These are phyloP conservation scores for Scaptomyza graminum DNA, from an alignment of 1,140 invertebrate species.

Conservation along the genomic window DNA sequence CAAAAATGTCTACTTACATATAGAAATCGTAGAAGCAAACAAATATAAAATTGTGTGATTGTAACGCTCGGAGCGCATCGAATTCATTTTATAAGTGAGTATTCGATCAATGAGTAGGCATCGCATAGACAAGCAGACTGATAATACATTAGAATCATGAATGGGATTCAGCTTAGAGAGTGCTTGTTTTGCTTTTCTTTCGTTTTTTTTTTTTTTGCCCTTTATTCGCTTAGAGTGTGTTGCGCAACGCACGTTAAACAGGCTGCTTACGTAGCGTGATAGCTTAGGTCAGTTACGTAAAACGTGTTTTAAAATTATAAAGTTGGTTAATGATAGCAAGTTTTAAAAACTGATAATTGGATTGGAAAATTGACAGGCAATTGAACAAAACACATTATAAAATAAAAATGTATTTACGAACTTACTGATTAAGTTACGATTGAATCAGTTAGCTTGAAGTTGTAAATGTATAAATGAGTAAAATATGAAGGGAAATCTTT, in stretches of 20 bases:
- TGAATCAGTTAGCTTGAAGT: too few relatives aligned
- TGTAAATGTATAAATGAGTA: too few relatives aligned
- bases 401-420: not conserved
- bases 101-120: conserved; percentile 29
- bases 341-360: not conserved
- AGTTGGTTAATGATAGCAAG: not conserved
- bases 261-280: conserved; percentile 44
- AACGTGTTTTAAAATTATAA: conserved; percentile 20
- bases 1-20: conserved; percentile 8
- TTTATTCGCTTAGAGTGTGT: conserved; percentile 32
- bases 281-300: conserved; percentile 77
- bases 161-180: conserved; percentile 55
- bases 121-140: not conserved
- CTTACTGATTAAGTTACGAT: too few relatives aligned
- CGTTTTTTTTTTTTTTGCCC: conserved; percentile 8
- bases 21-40: conserved; percentile 56
- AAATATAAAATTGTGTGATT: conserved; percentile 56
- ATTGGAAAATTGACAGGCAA: not conserved
- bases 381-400: not conserved
- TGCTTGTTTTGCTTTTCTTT: conserved; percentile 4
- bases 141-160: conserved; percentile 67
- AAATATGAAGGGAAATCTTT: too few relatives aligned
- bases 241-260: conserved; percentile 62
- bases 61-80: conserved; percentile 27
- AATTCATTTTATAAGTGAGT: conserved; percentile 14